Conservation (phyloP, 2,113 vertebrate genomes). For the Gymnobelideus leadbeateri region DNA sequence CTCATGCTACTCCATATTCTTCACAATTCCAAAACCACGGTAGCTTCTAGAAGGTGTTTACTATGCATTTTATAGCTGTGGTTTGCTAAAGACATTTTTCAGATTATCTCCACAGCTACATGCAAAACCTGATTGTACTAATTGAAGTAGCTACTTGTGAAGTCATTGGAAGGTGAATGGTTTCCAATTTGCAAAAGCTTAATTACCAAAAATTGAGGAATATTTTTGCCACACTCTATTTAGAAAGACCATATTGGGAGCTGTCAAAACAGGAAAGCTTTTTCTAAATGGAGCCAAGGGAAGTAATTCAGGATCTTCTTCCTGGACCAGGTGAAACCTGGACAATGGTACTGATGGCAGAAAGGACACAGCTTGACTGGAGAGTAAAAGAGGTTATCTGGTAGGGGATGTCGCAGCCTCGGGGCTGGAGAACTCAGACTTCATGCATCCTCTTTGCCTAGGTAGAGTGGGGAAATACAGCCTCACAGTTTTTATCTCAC, state of each 20-base stretch:
- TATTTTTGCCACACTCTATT: neutral
- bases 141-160: neutral
- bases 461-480: neutral
- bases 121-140: neutral
- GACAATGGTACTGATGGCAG: neutral
- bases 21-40: neutral
- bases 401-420: neutral
- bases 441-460: neutral
- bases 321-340: neutral
- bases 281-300: neutral
- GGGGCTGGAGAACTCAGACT: neutral
- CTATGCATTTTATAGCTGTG: neutral
- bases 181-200: neutral
- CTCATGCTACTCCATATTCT: neutral
- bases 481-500: no score
- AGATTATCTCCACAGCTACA: neutral
- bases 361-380: neutral
- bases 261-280: neutral
- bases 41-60: neutral
- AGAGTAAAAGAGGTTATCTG: neutral
- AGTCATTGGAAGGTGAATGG: neutral
- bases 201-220: neutral
- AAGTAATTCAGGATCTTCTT: neutral
- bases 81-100: slow-evolving; percentile 1
- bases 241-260: neutral